These are phyloP conservation scores for Clunio marinus DNA, from an alignment of 2,888 invertebrate genomes.

Conservation along the genomic window DNA sequence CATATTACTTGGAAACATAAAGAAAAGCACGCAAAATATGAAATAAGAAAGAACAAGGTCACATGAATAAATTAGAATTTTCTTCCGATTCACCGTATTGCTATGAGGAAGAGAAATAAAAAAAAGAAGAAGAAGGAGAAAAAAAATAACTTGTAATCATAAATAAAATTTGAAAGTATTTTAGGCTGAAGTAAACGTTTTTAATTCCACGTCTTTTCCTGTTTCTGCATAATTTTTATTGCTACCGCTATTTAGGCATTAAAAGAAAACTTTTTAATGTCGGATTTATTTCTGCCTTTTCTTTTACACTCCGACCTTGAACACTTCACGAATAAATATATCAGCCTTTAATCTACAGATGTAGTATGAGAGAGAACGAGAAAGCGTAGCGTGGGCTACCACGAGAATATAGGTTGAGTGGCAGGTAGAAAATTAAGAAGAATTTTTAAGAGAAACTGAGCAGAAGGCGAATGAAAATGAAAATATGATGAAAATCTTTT, in stretches of 20 bases:
- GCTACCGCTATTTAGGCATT: neutral
- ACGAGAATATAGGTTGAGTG: neutral
- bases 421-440: constrained; percentile 1
- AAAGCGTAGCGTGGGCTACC: constrained; percentile 12
- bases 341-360: neutral
- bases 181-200: no score
- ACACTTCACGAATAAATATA: neutral
- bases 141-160: neutral
- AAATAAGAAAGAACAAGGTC: neutral
- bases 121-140: neutral
- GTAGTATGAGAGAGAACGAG: neutral
- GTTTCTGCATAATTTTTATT: neutral
- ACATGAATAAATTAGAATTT: neutral
- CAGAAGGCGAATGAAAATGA: neutral
- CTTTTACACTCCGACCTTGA: neutral
- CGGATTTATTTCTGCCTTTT: neutral
- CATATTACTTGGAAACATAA: no score
- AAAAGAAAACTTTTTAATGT: constrained; percentile 8
- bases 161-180: neutral
- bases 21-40: no score
- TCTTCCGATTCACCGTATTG: no score
- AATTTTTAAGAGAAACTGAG: neutral
- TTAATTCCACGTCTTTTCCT: neutral
- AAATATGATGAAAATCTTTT: constrained; percentile 38
- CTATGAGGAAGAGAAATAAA: neutral